A percentile compares a stretch with the other conserved stretches of the same genome.
phyloP scores from a whole-genome alignment of 2,113 vertebrate species.

The Zosterops borbonicus region DNA sequence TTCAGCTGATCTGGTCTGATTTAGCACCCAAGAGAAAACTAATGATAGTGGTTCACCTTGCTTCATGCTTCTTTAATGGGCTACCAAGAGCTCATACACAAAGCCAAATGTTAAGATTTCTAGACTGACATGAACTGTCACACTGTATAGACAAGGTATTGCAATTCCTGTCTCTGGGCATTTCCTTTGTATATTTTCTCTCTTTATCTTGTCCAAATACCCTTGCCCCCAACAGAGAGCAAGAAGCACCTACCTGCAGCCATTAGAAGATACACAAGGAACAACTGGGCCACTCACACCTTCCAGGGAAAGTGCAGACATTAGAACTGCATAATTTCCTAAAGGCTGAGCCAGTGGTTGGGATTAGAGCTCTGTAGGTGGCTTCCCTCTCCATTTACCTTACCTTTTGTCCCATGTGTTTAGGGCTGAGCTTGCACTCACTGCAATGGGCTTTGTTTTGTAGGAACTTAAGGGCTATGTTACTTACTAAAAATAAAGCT shows the following conservation, averaged over 20 bases:
- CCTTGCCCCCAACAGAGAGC: not conserved
- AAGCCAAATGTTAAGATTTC: not conserved
- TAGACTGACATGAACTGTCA: not conserved
- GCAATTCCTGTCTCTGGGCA: not conserved
- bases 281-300: not conserved
- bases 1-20: not conserved
- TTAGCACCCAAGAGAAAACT: not conserved
- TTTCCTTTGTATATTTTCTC: not conserved
- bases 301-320: not conserved
- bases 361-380: not conserved
- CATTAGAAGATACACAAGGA: not conserved
- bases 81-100: not conserved
- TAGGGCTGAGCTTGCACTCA: not conserved
- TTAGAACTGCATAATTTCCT: not conserved
- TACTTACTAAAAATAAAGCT: slow-evolving; percentile 8
- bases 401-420: not conserved
- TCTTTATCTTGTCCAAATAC: not conserved
- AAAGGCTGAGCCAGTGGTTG: not conserved
- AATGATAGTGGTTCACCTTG: not conserved
- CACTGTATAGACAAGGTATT: fast-evolving
- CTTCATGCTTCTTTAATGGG: not conserved
- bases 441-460: not conserved
- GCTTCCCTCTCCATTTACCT: not conserved
- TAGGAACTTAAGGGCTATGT: not conserved
- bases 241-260: not conserved